Evolutionary conservation across 1,140 invertebrate genomes (phyloP).

Genomic region (Drosophila parvula): DNA sequence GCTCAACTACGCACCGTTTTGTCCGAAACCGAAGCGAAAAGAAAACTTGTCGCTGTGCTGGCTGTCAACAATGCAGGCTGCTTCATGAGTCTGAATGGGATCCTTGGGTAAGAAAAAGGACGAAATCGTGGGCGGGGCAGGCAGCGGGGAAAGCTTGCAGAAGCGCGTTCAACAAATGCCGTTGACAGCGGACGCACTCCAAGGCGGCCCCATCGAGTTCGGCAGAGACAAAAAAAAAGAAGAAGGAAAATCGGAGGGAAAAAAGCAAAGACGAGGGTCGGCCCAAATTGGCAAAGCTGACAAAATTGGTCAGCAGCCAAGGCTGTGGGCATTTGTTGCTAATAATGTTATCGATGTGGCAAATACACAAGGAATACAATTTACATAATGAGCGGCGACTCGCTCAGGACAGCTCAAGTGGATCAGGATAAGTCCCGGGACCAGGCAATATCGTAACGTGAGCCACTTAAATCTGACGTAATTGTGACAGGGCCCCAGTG

Average conservation of each 20-base stretch:
- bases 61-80: conserved; percentile 70
- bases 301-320: conserved; percentile 60
- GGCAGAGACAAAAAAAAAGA: conserved; percentile 1
- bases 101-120: not conserved
- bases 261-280: conserved; percentile 63
- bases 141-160: conserved; percentile 39
- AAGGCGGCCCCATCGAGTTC: conserved; percentile 56
- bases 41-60: conserved; percentile 45
- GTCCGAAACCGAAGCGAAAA: conserved; percentile 47
- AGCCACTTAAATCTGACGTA: conserved; percentile 16
- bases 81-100: conserved; percentile 68
- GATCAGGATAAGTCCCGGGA: conserved; percentile 22
- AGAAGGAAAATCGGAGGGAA: conserved; percentile 13
- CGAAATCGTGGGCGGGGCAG: not conserved
- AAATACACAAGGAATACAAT: conserved; percentile 53
- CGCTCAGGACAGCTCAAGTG: conserved; percentile 8
- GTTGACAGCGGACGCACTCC: conserved; percentile 73
- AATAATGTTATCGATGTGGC: conserved; percentile 78
- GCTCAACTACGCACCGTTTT: conserved; percentile 74
- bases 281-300: conserved; percentile 68
- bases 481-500: not conserved
- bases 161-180: conserved; percentile 72
- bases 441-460: conserved; percentile 2
- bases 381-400: conserved; percentile 47
- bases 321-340: conserved; percentile 66